phyloP scores from a whole-genome alignment of 2,888 invertebrate species.

The Sminthurides aquaticus region DNA sequence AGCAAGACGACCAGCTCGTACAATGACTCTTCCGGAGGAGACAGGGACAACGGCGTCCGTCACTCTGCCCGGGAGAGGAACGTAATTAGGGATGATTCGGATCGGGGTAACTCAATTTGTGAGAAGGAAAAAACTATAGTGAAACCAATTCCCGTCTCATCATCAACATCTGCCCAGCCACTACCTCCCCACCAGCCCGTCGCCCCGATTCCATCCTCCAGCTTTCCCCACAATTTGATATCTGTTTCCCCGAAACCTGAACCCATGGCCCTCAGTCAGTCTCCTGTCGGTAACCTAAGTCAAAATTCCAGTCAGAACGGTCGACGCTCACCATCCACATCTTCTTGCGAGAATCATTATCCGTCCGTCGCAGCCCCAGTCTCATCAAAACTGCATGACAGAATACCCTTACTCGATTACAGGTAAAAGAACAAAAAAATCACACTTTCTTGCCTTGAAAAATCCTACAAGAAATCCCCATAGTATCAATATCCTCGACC shows the following conservation, averaged over 20 bases:
- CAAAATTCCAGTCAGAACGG: conserved; percentile 3
- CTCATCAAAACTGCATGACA: conserved; percentile 31
- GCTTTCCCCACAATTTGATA: not conserved
- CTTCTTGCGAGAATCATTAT: conserved; percentile 33
- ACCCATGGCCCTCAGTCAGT: not conserved
- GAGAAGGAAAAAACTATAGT: conserved; percentile 3
- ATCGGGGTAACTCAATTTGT: not conserved
- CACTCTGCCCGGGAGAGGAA: not conserved
- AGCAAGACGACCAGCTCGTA: not conserved
- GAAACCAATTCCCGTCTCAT: conserved; percentile 6
- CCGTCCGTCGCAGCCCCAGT: conserved; percentile 33
- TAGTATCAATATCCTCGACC: not conserved
- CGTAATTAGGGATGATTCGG: conserved; percentile 1
- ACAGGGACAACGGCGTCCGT: no score
- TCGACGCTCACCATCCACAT: conserved; percentile 19
- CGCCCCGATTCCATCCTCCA: not conserved
- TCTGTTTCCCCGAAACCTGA: not conserved
- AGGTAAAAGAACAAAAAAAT: conserved; percentile 28
- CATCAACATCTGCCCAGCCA: not conserved
- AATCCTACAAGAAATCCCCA: no score
- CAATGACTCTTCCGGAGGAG: not conserved
- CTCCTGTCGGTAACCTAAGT: not conserved
- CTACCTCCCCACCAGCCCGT: not conserved
- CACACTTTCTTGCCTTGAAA: not conserved
- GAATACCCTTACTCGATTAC: conserved; percentile 40